A percentile compares a stretch with the other conserved stretches of the same genome.
Conservation (phyloP, 1,140 invertebrate genomes). For the Spodoptera frugiperda region DNA sequence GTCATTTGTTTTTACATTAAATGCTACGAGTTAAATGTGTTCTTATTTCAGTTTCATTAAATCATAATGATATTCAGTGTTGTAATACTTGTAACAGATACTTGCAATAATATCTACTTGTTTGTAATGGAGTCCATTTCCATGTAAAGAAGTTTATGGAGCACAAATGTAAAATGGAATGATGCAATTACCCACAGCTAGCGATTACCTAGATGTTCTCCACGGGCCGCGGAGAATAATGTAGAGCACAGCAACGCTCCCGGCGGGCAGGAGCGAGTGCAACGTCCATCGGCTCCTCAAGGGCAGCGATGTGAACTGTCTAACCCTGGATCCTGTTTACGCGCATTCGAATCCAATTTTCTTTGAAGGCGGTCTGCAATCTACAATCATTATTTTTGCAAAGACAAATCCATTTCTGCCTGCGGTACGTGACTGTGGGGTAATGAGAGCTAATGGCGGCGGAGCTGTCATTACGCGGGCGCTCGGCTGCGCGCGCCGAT, state of each 20-base stretch:
- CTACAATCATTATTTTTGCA: conserved; percentile 83
- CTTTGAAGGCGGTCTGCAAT: conserved; percentile 81
- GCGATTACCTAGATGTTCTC: not conserved
- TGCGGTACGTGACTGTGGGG: conserved; percentile 78
- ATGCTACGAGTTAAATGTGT: not conserved
- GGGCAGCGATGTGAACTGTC: conserved; percentile 52
- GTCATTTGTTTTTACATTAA: conserved; percentile 37
- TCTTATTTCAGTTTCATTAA: conserved; percentile 18
- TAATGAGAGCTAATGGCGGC: conserved; percentile 81
- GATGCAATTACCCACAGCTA: conserved; percentile 4
- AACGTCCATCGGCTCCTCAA: conserved; percentile 51
- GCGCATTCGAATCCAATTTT: conserved; percentile 79
- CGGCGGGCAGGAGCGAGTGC: conserved; percentile 24
- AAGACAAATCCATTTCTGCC: conserved; percentile 84
- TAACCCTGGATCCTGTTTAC: conserved; percentile 73
- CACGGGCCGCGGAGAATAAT: not conserved
- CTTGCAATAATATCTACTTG: too few relatives aligned
- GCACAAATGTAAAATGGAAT: conserved; percentile 24
- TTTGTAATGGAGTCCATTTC: not conserved
- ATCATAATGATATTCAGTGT: not conserved
- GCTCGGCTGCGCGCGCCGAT: conserved; percentile 54
- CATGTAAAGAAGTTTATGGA: not conserved
- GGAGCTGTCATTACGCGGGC: conserved; percentile 71
- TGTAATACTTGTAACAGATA: not conserved
- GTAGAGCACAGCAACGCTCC: conserved; percentile 11